These are phyloP conservation scores for Trichonephila clavata DNA, from an alignment of 1,140 invertebrate species.

Conservation along the genomic window DNA sequence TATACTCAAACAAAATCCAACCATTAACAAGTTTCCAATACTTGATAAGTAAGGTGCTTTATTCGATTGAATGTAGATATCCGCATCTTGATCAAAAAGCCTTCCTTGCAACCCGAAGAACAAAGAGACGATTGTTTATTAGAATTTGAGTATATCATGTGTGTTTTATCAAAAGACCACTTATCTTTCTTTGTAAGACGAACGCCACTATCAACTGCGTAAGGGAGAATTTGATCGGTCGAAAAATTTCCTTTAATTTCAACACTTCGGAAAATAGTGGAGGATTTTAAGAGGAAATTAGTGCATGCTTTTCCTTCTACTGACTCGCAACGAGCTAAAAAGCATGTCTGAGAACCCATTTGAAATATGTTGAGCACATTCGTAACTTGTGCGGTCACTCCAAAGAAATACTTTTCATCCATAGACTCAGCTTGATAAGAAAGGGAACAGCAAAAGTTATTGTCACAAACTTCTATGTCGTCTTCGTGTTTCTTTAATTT, in stretches of 20 bases:
- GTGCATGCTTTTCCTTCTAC: not conserved
- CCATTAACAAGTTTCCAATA: too few relatives aligned
- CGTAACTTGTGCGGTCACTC: not conserved
- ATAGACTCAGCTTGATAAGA: conserved; percentile 53
- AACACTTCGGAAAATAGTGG: conserved; percentile 51
- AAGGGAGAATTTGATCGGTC: conserved; percentile 59
- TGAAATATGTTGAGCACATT: not conserved
- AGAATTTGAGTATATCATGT: conserved; percentile 25
- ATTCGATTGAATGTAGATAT: too few relatives aligned
- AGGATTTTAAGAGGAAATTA: not conserved
- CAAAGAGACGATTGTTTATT: not conserved
- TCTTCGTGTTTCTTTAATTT: conserved; percentile 43
- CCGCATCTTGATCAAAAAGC: conserved; percentile 42
- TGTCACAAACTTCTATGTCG: conserved; percentile 43
- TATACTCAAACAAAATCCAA: too few relatives aligned
- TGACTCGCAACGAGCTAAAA: conserved; percentile 60
- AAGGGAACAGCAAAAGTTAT: conserved; percentile 75
- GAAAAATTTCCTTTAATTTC: conserved; percentile 51
- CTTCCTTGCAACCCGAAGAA: conserved; percentile 53
- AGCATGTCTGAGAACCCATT: conserved; percentile 70
- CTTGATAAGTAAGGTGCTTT: too few relatives aligned
- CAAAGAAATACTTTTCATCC: conserved; percentile 57
- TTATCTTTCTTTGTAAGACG: not conserved
- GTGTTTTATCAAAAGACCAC: conserved; percentile 27
- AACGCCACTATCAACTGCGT: conserved; percentile 7